Conservation (phyloP, 1,140 invertebrate genomes). For the Lordiphosa clarofinis region DNA sequence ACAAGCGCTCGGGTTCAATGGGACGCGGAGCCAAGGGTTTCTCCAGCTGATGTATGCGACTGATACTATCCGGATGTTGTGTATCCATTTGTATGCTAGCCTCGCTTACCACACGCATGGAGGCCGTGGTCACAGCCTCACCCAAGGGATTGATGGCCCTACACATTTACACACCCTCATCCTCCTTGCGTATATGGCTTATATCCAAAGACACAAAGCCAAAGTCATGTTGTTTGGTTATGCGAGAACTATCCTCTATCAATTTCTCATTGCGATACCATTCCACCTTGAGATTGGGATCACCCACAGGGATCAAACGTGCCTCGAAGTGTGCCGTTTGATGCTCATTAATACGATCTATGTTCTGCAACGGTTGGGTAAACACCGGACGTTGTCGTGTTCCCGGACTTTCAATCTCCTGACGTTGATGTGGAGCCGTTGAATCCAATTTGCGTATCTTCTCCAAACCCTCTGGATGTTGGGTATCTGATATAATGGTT, state of each 20-base stretch:
- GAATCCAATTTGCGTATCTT: constrained; percentile 96
- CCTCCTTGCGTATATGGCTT: constrained; percentile 94
- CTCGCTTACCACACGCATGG: constrained; percentile 93
- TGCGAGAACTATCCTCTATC: constrained; percentile 95
- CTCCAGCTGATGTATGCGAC: constrained; percentile 95
- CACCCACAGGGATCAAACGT: constrained; percentile 97
- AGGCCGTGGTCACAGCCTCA: constrained; percentile 95
- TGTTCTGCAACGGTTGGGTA: constrained; percentile 95
- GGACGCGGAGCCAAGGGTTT: constrained; percentile 84
- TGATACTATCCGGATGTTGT: constrained; percentile 97
- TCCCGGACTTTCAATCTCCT: constrained; percentile 89
- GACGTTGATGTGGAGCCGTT: constrained; percentile 87
- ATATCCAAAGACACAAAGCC: constrained; percentile 97
- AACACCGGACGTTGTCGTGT: constrained; percentile 95
- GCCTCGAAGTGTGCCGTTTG: constrained; percentile 98
- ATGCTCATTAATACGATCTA: constrained; percentile 93
- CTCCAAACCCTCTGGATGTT: constrained; percentile 96
- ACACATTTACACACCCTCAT: constrained; percentile 97
- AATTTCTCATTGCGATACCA: constrained; percentile 98
- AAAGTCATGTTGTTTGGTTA: constrained; percentile 96
- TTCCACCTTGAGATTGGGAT: constrained; percentile 97
- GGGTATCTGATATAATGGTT: constrained; percentile 95
- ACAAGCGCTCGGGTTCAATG: constrained; percentile 88
- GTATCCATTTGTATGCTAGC: constrained; percentile 93
- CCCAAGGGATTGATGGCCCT: constrained; percentile 93